Evolutionary conservation across 2,113 vertebrate species (phyloP), one percentile per base, ranked within the genome.

Genomic region (Corythornis madagascariensis): DNA sequence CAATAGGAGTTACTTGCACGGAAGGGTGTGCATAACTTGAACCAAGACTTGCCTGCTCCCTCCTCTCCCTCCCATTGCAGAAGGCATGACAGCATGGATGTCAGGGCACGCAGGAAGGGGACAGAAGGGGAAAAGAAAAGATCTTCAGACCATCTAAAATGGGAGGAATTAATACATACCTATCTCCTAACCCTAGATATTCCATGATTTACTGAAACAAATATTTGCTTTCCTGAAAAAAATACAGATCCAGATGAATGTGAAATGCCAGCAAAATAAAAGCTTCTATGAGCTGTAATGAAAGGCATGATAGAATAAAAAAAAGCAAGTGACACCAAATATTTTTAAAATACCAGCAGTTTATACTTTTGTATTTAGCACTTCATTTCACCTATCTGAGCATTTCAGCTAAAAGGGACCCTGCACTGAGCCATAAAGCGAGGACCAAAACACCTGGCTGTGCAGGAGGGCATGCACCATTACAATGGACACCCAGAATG

Each of bases 11-110:
- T 17, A 10, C 67, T 33, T 22, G 16, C 74, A 33, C 4, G 8
- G 42, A 76, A 42, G 15, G 21, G 3, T 12, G 4, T 1, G 1
- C 0, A 0, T 5, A 60, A 26, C 48, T 35, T n/a, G 25, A 43
- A 42, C 31, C 18, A 55, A 83, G 35, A 78, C 25, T 52, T 20
- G 15, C 33, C 86, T 72, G 47, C 38, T 71, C 63, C 38, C 20
- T 79, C 61, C 35, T 80, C 35, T 48, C 40, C 57, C 20, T 83
- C 19, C 66, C 25, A 3, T 4, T 11, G 42, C 40, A 87, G 71
- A 82, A 40, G 38, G 31, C 78, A 43, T 5, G 4, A n/a, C 25
- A 33, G 48, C 1, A 1, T 3, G 22, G 7, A 45, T 1, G 1
- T 16, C 55, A 60, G 29, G 48, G 38, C 2, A 2, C 4, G 1